Conservation (phyloP, 1,140 invertebrate species). For the Drosophila ohnishii region DNA sequence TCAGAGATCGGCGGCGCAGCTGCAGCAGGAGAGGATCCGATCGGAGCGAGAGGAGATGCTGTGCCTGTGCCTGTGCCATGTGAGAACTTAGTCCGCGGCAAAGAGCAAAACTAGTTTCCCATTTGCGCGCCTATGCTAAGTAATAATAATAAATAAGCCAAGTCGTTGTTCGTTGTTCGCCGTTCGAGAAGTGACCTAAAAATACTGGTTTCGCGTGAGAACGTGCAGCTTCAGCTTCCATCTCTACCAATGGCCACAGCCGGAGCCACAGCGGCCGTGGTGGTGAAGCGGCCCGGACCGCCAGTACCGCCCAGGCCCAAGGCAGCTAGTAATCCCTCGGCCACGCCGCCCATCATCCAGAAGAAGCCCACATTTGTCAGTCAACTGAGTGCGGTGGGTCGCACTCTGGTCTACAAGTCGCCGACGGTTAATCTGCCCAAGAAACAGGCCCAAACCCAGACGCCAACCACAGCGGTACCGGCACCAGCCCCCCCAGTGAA, state of each 20-base stretch:
- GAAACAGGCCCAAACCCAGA: slow-evolving; percentile 76
- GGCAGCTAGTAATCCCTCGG: slow-evolving; percentile 29
- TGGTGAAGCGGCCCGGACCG: slow-evolving; percentile 77
- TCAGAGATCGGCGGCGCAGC: slow-evolving; percentile 59
- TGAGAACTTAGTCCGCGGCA: slow-evolving; percentile 46
- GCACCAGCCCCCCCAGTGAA: slow-evolving; percentile 49
- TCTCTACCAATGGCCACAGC: slow-evolving; percentile 53
- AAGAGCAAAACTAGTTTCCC: slow-evolving; percentile 67
- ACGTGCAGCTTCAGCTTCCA: slow-evolving; percentile 38
- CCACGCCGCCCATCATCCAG: slow-evolving; percentile 64
- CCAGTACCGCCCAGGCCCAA: slow-evolving; percentile 80
- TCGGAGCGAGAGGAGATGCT: slow-evolving; percentile 19
- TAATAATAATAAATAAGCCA: slow-evolving; percentile 79
- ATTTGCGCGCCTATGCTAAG: slow-evolving; percentile 76
- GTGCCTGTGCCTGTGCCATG: slow-evolving; percentile 32
- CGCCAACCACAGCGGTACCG: slow-evolving; percentile 64
- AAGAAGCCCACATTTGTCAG: slow-evolving; percentile 76
- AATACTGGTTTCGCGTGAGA: slow-evolving; percentile 81
- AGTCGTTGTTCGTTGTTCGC: slow-evolving; percentile 33
- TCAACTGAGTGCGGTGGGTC: slow-evolving; percentile 74
- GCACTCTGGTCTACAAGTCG: slow-evolving; percentile 81
- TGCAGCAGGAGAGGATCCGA: slow-evolving; percentile 36
- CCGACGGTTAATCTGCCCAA: slow-evolving; percentile 76
- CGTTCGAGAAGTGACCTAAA: slow-evolving; percentile 79
- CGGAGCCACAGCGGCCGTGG: slow-evolving; percentile 57